Percentiles rank a stretch among this genome's conserved stretches.
Conservation (phyloP, 2,888 invertebrate species). For the Tenthredo livida region DNA sequence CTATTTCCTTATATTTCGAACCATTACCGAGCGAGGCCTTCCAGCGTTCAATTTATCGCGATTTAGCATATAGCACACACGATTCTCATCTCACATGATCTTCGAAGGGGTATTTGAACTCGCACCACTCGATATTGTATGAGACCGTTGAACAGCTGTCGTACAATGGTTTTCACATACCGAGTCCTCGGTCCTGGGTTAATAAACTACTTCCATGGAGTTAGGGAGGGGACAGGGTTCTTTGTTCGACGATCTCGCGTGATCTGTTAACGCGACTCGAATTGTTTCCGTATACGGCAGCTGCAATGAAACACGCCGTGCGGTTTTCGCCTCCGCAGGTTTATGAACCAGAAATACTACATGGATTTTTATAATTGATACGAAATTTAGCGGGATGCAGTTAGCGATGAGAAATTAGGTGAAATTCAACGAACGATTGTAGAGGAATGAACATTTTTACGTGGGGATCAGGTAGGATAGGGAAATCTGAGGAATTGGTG, state of each 20-base stretch:
- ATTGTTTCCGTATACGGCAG: not conserved
- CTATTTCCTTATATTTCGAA: not conserved
- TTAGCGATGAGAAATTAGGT: not conserved
- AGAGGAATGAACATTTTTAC: not conserved
- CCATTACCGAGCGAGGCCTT: not conserved
- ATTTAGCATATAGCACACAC: not conserved
- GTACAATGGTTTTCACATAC: not conserved
- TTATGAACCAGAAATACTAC: not conserved
- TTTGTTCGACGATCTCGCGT: constrained; percentile 64
- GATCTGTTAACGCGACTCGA: constrained; percentile 57
- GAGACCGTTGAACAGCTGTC: constrained; percentile 29
- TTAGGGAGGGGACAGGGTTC: constrained; percentile 53
- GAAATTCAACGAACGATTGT: not conserved
- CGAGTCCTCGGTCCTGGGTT: not conserved
- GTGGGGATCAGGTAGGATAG: not conserved
- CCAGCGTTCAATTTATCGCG: not conserved
- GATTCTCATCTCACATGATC: too few species aligned
- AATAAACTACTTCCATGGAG: not conserved
- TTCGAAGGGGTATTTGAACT: not conserved
- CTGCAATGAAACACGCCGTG: constrained; percentile 6
- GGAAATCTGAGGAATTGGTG: not conserved
- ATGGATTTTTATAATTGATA: too few species aligned
- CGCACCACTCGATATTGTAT: not conserved
- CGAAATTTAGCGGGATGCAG: not conserved
- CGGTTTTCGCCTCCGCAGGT: constrained; percentile 7